Evolutionary conservation across 2,113 vertebrate species (phyloP), one percentile per base, ranked within the genome.

Genomic region (Spea multiplicata): DNA sequence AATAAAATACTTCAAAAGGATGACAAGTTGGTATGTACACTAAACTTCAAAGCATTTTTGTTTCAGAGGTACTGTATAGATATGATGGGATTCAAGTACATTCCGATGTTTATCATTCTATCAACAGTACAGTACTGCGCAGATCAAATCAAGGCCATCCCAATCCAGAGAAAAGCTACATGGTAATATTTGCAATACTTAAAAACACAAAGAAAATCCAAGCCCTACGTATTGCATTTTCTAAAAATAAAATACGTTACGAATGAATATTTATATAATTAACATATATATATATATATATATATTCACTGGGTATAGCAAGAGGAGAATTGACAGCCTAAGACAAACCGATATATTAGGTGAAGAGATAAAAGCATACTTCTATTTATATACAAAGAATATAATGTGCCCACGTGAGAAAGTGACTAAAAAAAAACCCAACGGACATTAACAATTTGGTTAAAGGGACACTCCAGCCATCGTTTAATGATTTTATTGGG

Each of bases 211-310:
- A 30, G 5, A 59, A 59, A 59, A 59, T 9, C 14, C 10, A 2
- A 13, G 10, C 2, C 55, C 12, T 59, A 13, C 55, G 3, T 12
- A 59, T 8, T 8, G 55, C 55, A 13, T 59, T 3, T 59, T 59
- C 14, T 59, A 72, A 13, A 72, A 44, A n/a, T 16, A 45, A 61
- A 16, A 59, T 30, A 48, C 46, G 81, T 92, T n/a, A n/a, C n/a
- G n/a, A n/a, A n/a, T n/a, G n/a, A n/a, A n/a, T n/a, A n/a, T n/a
- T n/a, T n/a, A n/a, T n/a, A n/a, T n/a, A n/a, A n/a, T n/a, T n/a
- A n/a, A n/a, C n/a, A n/a, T n/a, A 30, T 30, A 30, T 30, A 30
- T 30, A 30, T 30, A 30, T 30, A 30, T 30, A 30, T 30, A 30
- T 1, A 30, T 30, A 30, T 30, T 30, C 30, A 30, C 30, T 1